A percentile compares a stretch with the other conserved stretches of the same genome.
These are phyloP conservation scores for Etheostoma perlongum DNA, from an alignment of 2,797 vertebrate genomes.

Conservation along the genomic window DNA sequence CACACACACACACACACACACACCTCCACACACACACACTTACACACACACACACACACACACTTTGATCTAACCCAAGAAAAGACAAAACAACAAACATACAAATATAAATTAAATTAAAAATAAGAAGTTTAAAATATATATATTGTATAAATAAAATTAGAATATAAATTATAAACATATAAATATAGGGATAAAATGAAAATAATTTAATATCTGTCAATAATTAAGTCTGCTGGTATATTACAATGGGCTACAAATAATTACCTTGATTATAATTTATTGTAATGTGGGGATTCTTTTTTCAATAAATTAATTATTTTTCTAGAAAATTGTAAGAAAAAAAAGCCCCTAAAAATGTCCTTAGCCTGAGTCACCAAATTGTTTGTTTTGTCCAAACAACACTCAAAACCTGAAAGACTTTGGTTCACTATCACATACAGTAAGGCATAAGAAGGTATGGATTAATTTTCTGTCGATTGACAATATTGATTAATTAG, in stretches of 20 bases:
- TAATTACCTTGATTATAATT: not conserved
- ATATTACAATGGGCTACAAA: not conserved
- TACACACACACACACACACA: slow-evolving; percentile 20
- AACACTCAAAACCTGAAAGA: not conserved
- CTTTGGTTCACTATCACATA: not conserved
- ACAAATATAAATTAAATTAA: not conserved
- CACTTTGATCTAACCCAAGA: slow-evolving; percentile 1
- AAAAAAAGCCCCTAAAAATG: too few relatives aligned
- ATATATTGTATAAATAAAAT: too few relatives aligned
- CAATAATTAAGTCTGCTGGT: not conserved
- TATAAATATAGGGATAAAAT: too few relatives aligned
- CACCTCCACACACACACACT: slow-evolving; percentile 28
- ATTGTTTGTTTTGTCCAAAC: too few relatives aligned
- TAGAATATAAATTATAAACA: too few relatives aligned
- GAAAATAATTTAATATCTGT: not conserved
- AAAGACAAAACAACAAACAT: not conserved
- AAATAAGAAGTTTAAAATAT: not conserved
- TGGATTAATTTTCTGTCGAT: not conserved
- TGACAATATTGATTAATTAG: not conserved
- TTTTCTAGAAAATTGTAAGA: too few relatives aligned
- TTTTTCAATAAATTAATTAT: not conserved
- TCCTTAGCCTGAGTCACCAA: too few relatives aligned
- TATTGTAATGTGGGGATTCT: too few relatives aligned
- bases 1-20: slow-evolving; percentile 25
- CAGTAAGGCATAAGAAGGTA: not conserved